Percentiles rank a stretch among this genome's conserved stretches.
These are phyloP conservation scores for Scomber colias DNA, from an alignment of 2,113 vertebrate species.

Conservation along the genomic window DNA sequence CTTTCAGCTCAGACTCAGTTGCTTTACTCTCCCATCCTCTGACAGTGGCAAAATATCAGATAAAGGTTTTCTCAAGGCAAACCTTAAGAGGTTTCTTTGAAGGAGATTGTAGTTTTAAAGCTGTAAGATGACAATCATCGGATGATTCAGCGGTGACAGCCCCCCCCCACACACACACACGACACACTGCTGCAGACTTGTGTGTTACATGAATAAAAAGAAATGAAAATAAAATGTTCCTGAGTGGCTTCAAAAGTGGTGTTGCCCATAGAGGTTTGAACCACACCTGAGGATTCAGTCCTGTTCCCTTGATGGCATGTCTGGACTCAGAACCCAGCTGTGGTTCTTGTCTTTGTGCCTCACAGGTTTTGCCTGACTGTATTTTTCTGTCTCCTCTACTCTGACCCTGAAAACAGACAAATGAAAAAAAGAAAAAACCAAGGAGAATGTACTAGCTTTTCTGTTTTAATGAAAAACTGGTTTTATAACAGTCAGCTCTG, in stretches of 20 bases:
- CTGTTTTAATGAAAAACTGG: background rate
- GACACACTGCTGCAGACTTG: slow-evolving; percentile 1
- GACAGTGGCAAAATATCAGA: slow-evolving; percentile 32
- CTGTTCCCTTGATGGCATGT: background rate
- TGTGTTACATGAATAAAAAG: slow-evolving; percentile 9
- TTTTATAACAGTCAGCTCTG: background rate
- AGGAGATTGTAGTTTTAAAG: slow-evolving; percentile 34
- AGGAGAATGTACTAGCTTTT: background rate
- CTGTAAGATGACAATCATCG: background rate
- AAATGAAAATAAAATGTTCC: slow-evolving; percentile 33
- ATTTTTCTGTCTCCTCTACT: slow-evolving; percentile 2
- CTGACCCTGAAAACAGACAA: slow-evolving; percentile 38
- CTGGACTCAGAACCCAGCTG: slow-evolving; percentile 24
- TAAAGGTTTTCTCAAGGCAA: slow-evolving; percentile 14
- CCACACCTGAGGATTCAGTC: slow-evolving; percentile 25
- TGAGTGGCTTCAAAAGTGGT: slow-evolving; percentile 20
- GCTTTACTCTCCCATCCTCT: slow-evolving; percentile 12
- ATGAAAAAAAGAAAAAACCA: background rate
- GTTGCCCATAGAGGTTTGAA: slow-evolving; percentile 8
- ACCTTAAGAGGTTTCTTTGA: slow-evolving; percentile 17
- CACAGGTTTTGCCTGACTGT: slow-evolving; percentile 15
- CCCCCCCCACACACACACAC: background rate
- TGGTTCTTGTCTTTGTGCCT: slow-evolving; percentile 11
- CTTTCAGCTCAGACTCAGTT: slow-evolving; percentile 30
- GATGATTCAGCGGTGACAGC: too few species aligned